Conservation (phyloP, 2,888 invertebrate species). For the Octonoba sinensis region DNA sequence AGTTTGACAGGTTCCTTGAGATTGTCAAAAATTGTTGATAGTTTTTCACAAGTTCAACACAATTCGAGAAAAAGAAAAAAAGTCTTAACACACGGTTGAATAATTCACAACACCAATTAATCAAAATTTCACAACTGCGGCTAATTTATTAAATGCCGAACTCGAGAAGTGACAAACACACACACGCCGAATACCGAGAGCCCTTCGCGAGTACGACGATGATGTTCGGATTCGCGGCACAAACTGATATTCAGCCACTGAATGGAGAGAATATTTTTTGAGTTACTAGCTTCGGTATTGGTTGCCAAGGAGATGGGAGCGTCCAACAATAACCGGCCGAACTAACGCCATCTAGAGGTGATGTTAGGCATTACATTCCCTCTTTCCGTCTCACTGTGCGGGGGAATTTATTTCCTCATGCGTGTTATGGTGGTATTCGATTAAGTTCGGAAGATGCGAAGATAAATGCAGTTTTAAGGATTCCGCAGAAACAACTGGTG, state of each 20-base stretch:
- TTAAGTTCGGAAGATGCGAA: neutral
- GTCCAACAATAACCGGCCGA: constrained; percentile 20
- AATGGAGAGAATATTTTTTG: constrained; percentile 23
- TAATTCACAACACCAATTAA: too few species aligned
- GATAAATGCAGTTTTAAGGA: neutral
- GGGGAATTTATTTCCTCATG: neutral
- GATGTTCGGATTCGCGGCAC: neutral
- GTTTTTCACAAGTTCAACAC: too few species aligned
- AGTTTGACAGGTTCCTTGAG: too few species aligned
- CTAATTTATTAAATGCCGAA: too few species aligned
- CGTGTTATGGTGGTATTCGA: neutral
- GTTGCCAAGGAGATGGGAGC: constrained; percentile 40
- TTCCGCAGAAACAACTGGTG: neutral
- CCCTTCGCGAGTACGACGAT: neutral
- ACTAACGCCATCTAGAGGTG: constrained; percentile 34
- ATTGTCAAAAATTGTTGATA: too few species aligned
- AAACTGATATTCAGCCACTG: constrained; percentile 12
- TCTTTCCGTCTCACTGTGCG: neutral
- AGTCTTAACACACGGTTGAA: too few species aligned
- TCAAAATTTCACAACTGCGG: too few species aligned
- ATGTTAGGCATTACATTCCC: neutral
- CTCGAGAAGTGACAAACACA: too few species aligned
- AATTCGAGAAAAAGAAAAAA: too few species aligned
- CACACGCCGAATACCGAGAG: neutral
- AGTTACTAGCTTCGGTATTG: constrained; percentile 34